These are phyloP conservation scores for Penaeus japonicus DNA, from an alignment of 1,140 invertebrate genomes.

Conservation along the genomic window DNA sequence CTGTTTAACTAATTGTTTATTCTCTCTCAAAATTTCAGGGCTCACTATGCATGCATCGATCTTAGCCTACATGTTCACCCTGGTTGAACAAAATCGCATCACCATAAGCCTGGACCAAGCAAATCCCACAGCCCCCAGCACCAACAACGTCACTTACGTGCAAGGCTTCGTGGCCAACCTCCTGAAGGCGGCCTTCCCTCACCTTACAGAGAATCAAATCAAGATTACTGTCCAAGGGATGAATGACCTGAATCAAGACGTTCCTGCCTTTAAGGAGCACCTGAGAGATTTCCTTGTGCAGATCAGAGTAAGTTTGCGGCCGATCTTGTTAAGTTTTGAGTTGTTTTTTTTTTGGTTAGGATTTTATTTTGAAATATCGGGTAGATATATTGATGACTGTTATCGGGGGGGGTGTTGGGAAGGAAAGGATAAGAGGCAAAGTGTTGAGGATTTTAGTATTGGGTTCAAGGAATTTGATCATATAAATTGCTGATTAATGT, in stretches of 20 bases:
- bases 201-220: constrained; percentile 96
- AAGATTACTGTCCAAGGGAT: constrained; percentile 98
- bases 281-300: constrained; percentile 99
- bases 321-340: not conserved
- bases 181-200: constrained; percentile 90
- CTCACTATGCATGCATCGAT: constrained; percentile 96
- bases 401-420: too few relatives aligned
- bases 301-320: constrained; percentile 86
- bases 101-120: constrained; percentile 75
- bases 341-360: too few relatives aligned
- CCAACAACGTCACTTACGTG: constrained; percentile 84
- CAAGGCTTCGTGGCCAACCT: constrained; percentile 92
- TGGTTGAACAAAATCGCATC: constrained; percentile 89
- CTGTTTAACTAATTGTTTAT: constrained; percentile 26
- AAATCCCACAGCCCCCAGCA: constrained; percentile 65
- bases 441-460: too few relatives aligned
- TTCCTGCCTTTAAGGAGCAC: constrained; percentile 97
- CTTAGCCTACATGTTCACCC: constrained; percentile 93
- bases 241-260: constrained; percentile 96
- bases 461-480: too few relatives aligned
- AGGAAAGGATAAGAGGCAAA: too few relatives aligned
- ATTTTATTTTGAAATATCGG: too few relatives aligned
- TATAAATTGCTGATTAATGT: too few relatives aligned
- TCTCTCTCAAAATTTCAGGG: constrained; percentile 66
- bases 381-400: too few relatives aligned